Evolutionary conservation across 2,113 vertebrate genomes (phyloP).

Genomic region (human): GRCh38 chr13:100712501-100713000

Average conservation of each 20-base stretch:
- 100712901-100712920: accelerated
- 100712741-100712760: not conserved
- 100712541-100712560: too few species aligned
- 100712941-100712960: not conserved
- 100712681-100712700: not conserved
- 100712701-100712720: not conserved
- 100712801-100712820: too few species aligned
- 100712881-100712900: too few species aligned
- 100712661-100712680: not conserved
- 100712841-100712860: accelerated
- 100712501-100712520: too few species aligned
- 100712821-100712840: too few species aligned
- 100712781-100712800: too few species aligned
- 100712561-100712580: too few species aligned
- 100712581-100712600: too few species aligned
- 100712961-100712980: not conserved
- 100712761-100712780: too few species aligned
- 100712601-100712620: not conserved
- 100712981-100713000: not conserved
- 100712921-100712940: not conserved
- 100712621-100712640: not conserved
- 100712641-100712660: not conserved
- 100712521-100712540: too few species aligned
- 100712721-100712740: too few species aligned
- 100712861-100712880: too few species aligned